phyloP scores from a whole-genome alignment of 2,888 invertebrate species.

The Chloromyia formosa region DNA sequence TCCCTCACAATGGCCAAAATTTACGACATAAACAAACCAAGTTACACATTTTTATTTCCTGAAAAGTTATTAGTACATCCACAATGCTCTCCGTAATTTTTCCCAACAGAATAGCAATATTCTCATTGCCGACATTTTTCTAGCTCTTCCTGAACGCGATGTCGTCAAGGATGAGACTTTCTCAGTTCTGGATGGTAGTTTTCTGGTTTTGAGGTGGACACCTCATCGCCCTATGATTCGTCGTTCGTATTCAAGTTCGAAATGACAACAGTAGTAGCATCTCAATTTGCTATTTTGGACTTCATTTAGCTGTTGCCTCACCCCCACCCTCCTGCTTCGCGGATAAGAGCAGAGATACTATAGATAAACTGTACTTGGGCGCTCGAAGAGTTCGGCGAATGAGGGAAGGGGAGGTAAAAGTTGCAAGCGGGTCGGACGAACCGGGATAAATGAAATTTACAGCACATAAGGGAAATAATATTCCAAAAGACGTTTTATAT shows the following conservation, averaged over 20 bases:
- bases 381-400: neutral
- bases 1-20: neutral
- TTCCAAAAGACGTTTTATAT: slow-evolving; percentile 43
- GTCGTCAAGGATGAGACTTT: neutral
- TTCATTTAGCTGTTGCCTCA: slow-evolving; percentile 23
- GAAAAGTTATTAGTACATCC: slow-evolving; percentile 26
- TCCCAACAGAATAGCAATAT: slow-evolving; percentile 2
- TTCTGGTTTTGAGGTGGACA: too few relatives aligned
- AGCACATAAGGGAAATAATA: slow-evolving; percentile 44
- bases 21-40: slow-evolving; percentile 12
- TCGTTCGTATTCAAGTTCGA: neutral
- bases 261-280: slow-evolving; percentile 33
- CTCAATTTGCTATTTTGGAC: slow-evolving; percentile 44
- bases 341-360: too few relatives aligned
- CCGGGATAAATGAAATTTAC: slow-evolving; percentile 40
- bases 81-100: slow-evolving; percentile 16
- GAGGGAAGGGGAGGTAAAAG: too few relatives aligned
- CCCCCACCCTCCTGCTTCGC: too few relatives aligned
- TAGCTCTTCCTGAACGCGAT: neutral
- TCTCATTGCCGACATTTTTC: slow-evolving; percentile 5
- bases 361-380: too few relatives aligned
- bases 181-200: neutral
- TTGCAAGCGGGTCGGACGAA: too few relatives aligned
- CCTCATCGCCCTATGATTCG: neutral
- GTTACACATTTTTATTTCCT: slow-evolving; percentile 21